Conservation (phyloP, 2,888 invertebrate species). For the Oscheius onirici region DNA sequence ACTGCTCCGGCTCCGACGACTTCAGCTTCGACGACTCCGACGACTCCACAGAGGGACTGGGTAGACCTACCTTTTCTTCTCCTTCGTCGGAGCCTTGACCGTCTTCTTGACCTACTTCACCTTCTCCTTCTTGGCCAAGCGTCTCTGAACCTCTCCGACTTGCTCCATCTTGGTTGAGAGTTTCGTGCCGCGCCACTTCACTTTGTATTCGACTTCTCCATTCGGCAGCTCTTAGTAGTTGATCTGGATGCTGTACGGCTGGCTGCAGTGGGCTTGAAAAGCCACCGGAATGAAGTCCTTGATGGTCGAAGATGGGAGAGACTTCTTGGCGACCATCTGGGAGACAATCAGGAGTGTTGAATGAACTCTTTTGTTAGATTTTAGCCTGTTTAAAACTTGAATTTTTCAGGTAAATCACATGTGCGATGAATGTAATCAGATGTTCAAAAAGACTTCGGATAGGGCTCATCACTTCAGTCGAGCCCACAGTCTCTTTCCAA, state of each 20-base stretch:
- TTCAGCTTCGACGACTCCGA: too few species aligned
- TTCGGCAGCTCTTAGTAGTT: neutral
- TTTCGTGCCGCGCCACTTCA: slow-evolving; percentile 1
- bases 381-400: neutral
- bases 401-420: slow-evolving; percentile 1
- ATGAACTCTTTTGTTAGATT: neutral
- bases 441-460: slow-evolving; percentile 21
- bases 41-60: too few species aligned
- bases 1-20: too few species aligned
- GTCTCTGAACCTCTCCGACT: too few species aligned
- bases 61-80: too few species aligned
- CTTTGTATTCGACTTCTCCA: slow-evolving; percentile 1
- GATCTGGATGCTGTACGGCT: neutral
- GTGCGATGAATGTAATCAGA: slow-evolving; percentile 3
- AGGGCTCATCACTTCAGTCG: slow-evolving; percentile 10
- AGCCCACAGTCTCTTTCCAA: neutral
- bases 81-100: too few species aligned
- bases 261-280: neutral
- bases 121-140: too few species aligned
- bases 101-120: too few species aligned
- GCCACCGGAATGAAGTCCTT: slow-evolving; percentile 6
- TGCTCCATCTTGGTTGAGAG: too few species aligned
- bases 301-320: neutral
- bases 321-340: neutral
- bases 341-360: neutral